phyloP scores from a whole-genome alignment of 1,140 invertebrate species.

The Periplaneta americana region DNA sequence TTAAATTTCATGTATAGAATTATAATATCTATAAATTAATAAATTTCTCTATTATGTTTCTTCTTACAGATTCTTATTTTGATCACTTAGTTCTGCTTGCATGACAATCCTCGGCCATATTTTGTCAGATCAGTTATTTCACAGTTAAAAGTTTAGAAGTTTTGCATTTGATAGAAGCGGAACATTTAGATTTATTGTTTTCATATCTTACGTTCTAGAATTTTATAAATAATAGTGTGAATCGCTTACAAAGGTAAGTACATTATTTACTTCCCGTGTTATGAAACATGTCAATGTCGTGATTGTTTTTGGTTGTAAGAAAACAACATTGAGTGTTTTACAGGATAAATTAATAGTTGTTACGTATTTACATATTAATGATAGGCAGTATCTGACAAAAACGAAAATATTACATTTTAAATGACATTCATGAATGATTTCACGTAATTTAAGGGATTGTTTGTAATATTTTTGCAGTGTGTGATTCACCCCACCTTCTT shows the following conservation, averaged over 20 bases:
- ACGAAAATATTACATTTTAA: no score
- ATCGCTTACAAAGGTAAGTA: neutral
- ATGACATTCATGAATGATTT: neutral
- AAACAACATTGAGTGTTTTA: no score
- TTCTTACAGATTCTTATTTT: neutral
- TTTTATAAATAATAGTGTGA: neutral
- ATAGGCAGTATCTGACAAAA: no score
- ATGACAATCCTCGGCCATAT: constrained; percentile 11
- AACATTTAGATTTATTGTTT: neutral
- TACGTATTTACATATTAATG: no score
- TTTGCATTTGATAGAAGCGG: neutral
- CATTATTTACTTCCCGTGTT: neutral
- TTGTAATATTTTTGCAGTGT: no score
- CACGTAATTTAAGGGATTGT: no score
- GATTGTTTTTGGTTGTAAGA: neutral
- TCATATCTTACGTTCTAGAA: neutral
- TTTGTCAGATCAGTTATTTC: constrained; percentile 1
- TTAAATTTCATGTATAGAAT: neutral
- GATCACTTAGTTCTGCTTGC: neutral
- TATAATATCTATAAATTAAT: neutral
- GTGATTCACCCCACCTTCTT: neutral
- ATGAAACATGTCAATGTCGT: neutral
- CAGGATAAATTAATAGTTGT: no score
- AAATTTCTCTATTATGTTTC: neutral
- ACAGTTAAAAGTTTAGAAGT: neutral